A percentile compares a stretch with the other conserved stretches of the same genome.
Conservation (phyloP, 2,797 vertebrate genomes). For the Ceryle rudis region DNA sequence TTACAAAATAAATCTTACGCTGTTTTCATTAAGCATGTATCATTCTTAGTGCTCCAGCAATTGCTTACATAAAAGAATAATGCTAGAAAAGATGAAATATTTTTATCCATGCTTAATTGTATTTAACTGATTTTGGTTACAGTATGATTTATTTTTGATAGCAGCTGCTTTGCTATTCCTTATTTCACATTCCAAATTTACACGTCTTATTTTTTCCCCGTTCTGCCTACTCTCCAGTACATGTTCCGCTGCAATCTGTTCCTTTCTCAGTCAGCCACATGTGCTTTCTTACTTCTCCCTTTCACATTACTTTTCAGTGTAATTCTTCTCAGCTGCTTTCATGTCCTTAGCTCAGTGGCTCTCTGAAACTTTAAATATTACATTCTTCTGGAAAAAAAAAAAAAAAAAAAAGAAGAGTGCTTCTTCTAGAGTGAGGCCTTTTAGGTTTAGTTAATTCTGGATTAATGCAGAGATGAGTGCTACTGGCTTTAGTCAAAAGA, state of each 20-base stretch:
- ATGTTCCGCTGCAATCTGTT: conserved; percentile 36
- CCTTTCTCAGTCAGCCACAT: neutral
- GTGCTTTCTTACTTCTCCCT: conserved; percentile 5
- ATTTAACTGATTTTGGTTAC: neutral
- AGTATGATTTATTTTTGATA: conserved; percentile 13
- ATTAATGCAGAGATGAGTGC: neutral
- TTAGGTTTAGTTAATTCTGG: neutral
- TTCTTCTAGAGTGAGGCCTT: neutral
- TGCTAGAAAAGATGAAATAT: neutral
- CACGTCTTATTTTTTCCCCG: conserved; percentile 8
- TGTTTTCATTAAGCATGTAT: neutral
- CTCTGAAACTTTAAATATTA: neutral
- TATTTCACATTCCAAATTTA: conserved; percentile 28
- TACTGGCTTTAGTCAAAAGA: neutral
- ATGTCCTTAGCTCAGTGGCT: neutral
- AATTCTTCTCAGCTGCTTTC: neutral
- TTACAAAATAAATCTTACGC: neutral
- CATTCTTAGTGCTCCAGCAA: neutral
- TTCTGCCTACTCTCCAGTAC: conserved; percentile 43
- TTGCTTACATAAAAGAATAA: neutral
- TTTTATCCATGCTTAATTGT: neutral
- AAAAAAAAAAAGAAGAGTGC: neutral
- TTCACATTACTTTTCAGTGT: neutral
- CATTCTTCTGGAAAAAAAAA: neutral
- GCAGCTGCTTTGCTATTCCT: conserved; percentile 10